Percentiles rank a stretch among this genome's conserved stretches.
Conservation (phyloP, 2,797 vertebrate species). For the Cyclopterus lumpus region DNA sequence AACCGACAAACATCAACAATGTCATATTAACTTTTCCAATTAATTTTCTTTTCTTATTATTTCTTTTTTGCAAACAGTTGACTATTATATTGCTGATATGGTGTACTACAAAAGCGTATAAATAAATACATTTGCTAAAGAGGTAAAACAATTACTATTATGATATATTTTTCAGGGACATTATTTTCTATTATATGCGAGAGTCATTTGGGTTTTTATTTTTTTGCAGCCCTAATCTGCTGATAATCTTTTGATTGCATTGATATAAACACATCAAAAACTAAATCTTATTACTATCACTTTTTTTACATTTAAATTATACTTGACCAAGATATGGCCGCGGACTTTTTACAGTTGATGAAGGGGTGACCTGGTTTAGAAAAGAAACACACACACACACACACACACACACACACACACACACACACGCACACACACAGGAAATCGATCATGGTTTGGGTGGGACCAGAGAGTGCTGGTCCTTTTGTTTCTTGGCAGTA, state of each 20-base stretch:
- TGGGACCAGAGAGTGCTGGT: conserved; percentile 33
- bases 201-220: neutral
- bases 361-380: neutral
- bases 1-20: neutral
- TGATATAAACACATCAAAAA: neutral
- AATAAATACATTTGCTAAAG: neutral
- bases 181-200: neutral
- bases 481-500: conserved; percentile 43
- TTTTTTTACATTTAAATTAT: neutral
- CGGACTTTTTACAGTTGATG: neutral
- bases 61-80: neutral
- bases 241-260: neutral
- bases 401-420: conserved; percentile 19
- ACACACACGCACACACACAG: conserved; percentile 21
- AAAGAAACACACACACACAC: conserved; percentile 4
- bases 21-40: neutral
- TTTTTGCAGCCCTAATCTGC: neutral
- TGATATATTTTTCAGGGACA: neutral
- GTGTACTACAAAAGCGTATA: neutral
- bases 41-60: neutral
- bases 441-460: conserved; percentile 50
- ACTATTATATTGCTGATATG: neutral
- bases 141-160: neutral
- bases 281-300: neutral
- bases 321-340: neutral